Conservation (phyloP, 2,113 vertebrate genomes). For the Greenwoodochromis staneri region DNA sequence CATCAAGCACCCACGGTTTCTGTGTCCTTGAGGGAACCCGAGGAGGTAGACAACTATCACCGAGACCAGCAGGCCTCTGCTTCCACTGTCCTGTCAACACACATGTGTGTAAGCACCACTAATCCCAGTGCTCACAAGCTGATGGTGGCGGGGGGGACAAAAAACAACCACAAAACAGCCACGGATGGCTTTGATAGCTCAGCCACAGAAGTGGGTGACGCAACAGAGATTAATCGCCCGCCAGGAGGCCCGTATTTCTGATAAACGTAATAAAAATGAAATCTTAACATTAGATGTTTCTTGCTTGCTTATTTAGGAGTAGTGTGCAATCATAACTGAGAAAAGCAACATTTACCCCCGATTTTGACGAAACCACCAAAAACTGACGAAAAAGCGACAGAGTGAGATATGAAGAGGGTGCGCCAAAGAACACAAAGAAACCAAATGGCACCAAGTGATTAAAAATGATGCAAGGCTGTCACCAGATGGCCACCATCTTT, state of each 20-base stretch:
- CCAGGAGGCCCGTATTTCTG: neutral
- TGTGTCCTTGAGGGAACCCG: constrained; percentile 57
- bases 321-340: neutral
- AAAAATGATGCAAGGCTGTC: constrained; percentile 43
- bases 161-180: neutral
- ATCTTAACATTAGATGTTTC: neutral
- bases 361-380: neutral
- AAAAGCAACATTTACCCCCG: neutral
- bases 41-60: constrained; percentile 50
- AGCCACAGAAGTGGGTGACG: neutral
- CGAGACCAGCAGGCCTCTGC: constrained; percentile 48
- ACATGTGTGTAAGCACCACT: neutral
- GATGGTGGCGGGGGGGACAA: neutral
- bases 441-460: constrained; percentile 28
- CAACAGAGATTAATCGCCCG: neutral
- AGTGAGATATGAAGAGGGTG: constrained; percentile 14
- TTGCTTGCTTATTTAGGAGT: neutral
- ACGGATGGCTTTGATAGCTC: neutral
- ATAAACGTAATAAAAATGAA: neutral
- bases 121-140: constrained; percentile 37
- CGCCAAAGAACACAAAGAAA: constrained; percentile 9
- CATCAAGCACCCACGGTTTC: constrained; percentile 47
- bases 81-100: constrained; percentile 37
- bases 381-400: constrained; percentile 11
- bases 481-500: constrained; percentile 53